Conservation (phyloP, 2,113 vertebrate genomes). For the Lamprologus tigripictilis region DNA sequence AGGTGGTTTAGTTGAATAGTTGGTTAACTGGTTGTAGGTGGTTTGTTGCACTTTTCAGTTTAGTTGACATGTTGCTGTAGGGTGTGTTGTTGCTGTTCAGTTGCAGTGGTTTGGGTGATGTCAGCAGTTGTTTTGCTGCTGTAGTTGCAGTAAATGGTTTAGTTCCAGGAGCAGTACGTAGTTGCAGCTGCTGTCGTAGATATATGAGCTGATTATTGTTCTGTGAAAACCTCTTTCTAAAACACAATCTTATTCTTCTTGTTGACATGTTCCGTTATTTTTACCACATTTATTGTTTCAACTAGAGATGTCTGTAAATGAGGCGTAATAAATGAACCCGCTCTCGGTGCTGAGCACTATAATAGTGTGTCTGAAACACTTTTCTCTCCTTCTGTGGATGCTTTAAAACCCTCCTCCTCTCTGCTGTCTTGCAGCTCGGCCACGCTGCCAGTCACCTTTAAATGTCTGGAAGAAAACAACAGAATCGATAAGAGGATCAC, state of each 20-base stretch:
- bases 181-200: neutral
- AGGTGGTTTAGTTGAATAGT: neutral
- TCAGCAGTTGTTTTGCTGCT: neutral
- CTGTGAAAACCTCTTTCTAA: neutral
- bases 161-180: neutral
- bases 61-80: neutral
- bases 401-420: neutral
- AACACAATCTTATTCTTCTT: neutral
- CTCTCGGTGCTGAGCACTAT: neutral
- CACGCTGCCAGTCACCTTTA: conserved; percentile 93
- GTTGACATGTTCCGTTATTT: neutral
- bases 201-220: neutral
- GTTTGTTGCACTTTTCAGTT: neutral
- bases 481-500: conserved; percentile 91
- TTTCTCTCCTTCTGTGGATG: neutral
- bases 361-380: neutral
- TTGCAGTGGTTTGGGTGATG: neutral
- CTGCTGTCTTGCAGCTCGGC: conserved; percentile 77
- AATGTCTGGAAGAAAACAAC: conserved; percentile 93
- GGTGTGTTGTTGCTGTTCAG: neutral
- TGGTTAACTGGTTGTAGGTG: neutral
- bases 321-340: neutral
- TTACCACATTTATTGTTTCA: neutral
- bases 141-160: neutral
- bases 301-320: neutral